Evolutionary conservation across 2,888 invertebrate genomes (phyloP).

Genomic region (Villa cingulata): DNA sequence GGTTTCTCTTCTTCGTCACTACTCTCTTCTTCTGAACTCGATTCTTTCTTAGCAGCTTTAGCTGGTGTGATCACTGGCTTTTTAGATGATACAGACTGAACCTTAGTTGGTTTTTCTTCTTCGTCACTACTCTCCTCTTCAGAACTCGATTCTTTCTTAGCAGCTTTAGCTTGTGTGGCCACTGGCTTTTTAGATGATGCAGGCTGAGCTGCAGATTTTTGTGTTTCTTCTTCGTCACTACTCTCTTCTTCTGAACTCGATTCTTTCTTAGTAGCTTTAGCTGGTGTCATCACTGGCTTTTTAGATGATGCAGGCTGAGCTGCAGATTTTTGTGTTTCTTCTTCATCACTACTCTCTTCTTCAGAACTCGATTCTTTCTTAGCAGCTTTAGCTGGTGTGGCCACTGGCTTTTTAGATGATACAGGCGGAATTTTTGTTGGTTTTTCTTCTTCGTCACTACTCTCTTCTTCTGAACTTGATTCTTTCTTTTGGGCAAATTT

Average conservation of each 20-base stretch:
- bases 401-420: too few species aligned
- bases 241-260: constrained; percentile 18
- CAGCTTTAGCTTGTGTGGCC: too few species aligned
- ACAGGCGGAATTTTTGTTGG: constrained; percentile 20
- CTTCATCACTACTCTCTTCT: not conserved
- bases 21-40: constrained; percentile 17
- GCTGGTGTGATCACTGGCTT: constrained; percentile 13
- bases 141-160: not conserved
- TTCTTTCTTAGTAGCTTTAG: not conserved
- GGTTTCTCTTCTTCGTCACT: constrained; percentile 19
- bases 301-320: too few species aligned
- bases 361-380: constrained; percentile 1
- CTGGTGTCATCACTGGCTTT: constrained; percentile 17
- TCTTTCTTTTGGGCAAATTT: not conserved
- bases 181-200: not conserved
- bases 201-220: not conserved
- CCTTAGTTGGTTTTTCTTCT: constrained; percentile 18
- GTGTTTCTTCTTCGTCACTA: constrained; percentile 9
- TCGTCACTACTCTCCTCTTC: not conserved
- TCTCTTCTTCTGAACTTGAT: not conserved
- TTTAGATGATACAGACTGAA: constrained; percentile 16
- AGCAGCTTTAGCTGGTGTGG: not conserved
- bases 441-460: constrained; percentile 9
- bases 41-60: constrained; percentile 3
- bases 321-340: constrained; percentile 17